Percentiles rank a stretch among this genome's conserved stretches.
phyloP scores from a whole-genome alignment of 2,888 invertebrate species.

The Diarsia brunnea region DNA sequence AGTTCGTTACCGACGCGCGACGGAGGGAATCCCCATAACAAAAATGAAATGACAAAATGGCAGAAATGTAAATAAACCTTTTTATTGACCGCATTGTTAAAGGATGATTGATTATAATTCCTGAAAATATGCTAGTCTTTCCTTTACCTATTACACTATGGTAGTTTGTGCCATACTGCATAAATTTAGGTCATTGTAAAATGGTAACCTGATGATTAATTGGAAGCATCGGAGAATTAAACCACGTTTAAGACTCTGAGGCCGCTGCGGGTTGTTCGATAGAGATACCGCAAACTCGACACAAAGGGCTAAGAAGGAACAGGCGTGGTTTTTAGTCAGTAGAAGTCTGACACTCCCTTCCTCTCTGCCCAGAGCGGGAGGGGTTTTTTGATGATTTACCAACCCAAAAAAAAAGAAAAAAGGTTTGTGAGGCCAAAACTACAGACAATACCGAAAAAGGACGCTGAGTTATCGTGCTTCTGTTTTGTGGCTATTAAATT shows the following conservation, averaged over 20 bases:
- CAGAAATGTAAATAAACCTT: background rate
- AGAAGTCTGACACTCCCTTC: too few species aligned
- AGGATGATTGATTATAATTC: constrained; percentile 37
- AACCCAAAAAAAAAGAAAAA: too few species aligned
- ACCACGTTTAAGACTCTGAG: background rate
- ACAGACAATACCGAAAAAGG: background rate
- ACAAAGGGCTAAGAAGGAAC: too few species aligned
- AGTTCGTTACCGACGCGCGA: background rate
- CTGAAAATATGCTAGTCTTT: constrained; percentile 34
- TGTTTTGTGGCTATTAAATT: background rate
- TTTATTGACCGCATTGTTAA: constrained; percentile 30
- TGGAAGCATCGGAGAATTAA: background rate
- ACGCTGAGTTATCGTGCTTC: background rate
- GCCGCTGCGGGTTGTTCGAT: too few species aligned
- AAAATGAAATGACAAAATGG: background rate
- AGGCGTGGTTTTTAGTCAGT: too few species aligned
- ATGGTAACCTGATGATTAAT: constrained; percentile 27
- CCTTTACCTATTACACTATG: constrained; percentile 23
- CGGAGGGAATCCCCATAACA: background rate
- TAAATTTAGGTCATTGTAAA: constrained; percentile 22
- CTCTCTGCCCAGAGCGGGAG: too few species aligned
- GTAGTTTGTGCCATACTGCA: constrained; percentile 21
- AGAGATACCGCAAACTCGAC: too few species aligned
- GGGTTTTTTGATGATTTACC: too few species aligned
- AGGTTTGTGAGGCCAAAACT: too few species aligned